A percentile compares a stretch with the other conserved stretches of the same genome.
Evolutionary conservation across 2,797 vertebrate species (phyloP).

Genomic region (Cheirogaleus major): DNA sequence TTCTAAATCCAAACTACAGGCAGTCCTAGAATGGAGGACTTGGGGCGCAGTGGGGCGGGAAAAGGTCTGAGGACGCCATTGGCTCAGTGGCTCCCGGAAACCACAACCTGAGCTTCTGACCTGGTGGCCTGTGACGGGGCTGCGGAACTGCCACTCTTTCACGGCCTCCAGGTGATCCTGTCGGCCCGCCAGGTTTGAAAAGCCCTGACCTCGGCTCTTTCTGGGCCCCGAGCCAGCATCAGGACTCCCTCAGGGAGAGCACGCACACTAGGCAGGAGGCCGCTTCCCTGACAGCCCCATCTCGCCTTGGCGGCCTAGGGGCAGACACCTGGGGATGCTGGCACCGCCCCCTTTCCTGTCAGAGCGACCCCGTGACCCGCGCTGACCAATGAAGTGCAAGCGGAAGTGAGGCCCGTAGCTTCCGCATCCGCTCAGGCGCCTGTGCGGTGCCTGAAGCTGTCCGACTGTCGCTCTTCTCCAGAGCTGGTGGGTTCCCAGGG

Average conservation of each 20-base stretch:
- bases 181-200: not conserved
- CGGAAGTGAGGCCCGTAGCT: not conserved
- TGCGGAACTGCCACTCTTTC: not conserved
- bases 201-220: not conserved
- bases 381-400: not conserved
- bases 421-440: too few relatives aligned
- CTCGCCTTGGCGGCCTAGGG: too few relatives aligned
- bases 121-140: too few relatives aligned
- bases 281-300: not conserved
- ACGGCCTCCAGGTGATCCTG: not conserved
- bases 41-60: accelerated
- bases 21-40: not conserved
- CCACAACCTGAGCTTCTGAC: not conserved
- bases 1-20: not conserved
- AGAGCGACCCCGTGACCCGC: not conserved
- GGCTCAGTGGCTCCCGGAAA: not conserved
- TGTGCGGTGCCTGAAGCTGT: accelerated
- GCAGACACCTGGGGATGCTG: too few relatives aligned
- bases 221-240: not conserved
- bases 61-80: not conserved
- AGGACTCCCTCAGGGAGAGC: too few relatives aligned
- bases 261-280: not conserved
- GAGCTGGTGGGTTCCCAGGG: not conserved
- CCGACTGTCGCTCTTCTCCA: not conserved
- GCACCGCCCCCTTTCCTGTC: not conserved